A percentile compares a stretch with the other conserved stretches of the same genome.
Conservation (phyloP, 1,140 invertebrate genomes). For the Drosophila athabasca region DNA sequence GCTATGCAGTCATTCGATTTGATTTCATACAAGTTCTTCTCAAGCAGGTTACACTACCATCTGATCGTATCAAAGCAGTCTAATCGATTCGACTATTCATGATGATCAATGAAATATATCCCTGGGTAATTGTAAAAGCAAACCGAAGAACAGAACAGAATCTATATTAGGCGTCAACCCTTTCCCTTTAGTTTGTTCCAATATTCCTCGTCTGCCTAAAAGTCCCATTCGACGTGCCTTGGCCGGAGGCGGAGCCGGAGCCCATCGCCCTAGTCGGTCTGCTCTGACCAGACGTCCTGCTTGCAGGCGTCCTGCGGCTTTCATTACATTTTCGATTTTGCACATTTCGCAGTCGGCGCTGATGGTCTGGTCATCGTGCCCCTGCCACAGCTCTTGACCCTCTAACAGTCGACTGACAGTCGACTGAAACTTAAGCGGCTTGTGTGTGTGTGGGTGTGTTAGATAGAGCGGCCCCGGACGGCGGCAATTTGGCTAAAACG, state of each 20-base stretch:
- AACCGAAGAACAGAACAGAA: too few relatives aligned
- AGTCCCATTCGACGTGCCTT: slow-evolving; percentile 45
- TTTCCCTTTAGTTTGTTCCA: slow-evolving; percentile 20
- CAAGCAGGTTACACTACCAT: too few relatives aligned
- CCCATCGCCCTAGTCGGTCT: slow-evolving; percentile 27
- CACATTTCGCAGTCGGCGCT: slow-evolving; percentile 60
- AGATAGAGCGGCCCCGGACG: slow-evolving; percentile 58
- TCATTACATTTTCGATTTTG: slow-evolving; percentile 76
- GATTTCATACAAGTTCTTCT: too few relatives aligned
- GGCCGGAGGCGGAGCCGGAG: neutral
- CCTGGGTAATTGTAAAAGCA: too few relatives aligned
- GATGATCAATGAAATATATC: too few relatives aligned
- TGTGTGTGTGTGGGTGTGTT: slow-evolving; percentile 47
- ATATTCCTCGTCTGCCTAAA: slow-evolving; percentile 49
- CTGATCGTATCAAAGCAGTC: too few relatives aligned
- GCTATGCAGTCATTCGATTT: too few relatives aligned
- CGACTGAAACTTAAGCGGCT: slow-evolving; percentile 71
- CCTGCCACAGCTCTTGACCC: neutral
- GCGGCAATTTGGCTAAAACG: slow-evolving; percentile 79
- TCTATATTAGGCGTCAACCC: too few relatives aligned
- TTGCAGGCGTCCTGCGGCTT: slow-evolving; percentile 66
- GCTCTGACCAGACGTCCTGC: slow-evolving; percentile 8
- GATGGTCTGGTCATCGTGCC: slow-evolving; percentile 27
- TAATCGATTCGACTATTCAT: too few relatives aligned
- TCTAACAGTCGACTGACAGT: slow-evolving; percentile 2